These are phyloP conservation scores for Lordiphosa mommai DNA, from an alignment of 1,140 invertebrate species.

Conservation along the genomic window DNA sequence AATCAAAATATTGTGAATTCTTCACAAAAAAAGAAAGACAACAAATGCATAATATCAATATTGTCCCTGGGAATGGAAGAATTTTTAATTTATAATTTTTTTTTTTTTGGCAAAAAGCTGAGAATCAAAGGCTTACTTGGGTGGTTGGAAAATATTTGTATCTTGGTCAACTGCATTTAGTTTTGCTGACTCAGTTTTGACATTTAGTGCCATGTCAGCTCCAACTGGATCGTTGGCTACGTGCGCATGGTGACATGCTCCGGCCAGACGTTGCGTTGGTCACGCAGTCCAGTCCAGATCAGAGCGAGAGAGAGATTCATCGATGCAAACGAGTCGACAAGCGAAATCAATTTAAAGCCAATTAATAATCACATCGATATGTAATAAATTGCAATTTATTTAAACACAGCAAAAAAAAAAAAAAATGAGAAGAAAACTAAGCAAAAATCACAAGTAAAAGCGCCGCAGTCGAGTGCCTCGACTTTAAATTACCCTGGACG, in stretches of 20 bases:
- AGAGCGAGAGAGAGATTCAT: neutral
- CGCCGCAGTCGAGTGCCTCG: too few relatives aligned
- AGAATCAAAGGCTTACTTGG: neutral
- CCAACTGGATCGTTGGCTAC: constrained; percentile 43
- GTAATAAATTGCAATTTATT: constrained; percentile 73
- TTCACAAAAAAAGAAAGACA: neutral
- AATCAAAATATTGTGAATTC: constrained; percentile 26
- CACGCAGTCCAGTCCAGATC: constrained; percentile 43
- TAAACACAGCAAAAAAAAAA: constrained; percentile 36
- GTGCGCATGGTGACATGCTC: constrained; percentile 40
- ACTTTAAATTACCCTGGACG: too few relatives aligned
- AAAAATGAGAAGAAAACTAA: constrained; percentile 21
- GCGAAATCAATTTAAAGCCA: constrained; percentile 66
- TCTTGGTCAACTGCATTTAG: neutral
- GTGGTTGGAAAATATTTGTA: neutral
- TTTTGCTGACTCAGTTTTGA: constrained; percentile 28
- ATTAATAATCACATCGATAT: constrained; percentile 74
- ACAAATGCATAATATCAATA: too few relatives aligned
- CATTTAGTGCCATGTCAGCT: constrained; percentile 31
- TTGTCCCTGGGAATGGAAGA: too few relatives aligned
- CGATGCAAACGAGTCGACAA: constrained; percentile 14
- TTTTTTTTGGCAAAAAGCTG: too few relatives aligned
- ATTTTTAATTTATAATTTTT: too few relatives aligned
- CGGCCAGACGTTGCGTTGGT: constrained; percentile 55
- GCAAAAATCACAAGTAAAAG: constrained; percentile 44